These are phyloP conservation scores for Helicolenus hilgendorfi DNA, from an alignment of 2,797 vertebrate species.

Conservation along the genomic window DNA sequence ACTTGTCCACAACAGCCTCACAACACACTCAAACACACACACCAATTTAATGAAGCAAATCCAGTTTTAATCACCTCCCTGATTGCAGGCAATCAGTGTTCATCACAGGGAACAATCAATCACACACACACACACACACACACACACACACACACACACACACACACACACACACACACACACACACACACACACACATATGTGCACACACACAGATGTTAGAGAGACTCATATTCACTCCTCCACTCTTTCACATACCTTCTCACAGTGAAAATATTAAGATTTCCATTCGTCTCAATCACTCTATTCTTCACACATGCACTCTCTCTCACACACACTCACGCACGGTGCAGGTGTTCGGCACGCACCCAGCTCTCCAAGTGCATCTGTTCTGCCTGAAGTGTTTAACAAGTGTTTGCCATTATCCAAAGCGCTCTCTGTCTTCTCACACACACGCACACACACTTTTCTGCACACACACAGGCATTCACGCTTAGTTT, in stretches of 20 bases:
- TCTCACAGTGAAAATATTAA: not conserved
- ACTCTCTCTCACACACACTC: not conserved
- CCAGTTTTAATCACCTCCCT: slow-evolving; percentile 57
- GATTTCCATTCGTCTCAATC: not conserved
- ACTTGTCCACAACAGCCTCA: not conserved
- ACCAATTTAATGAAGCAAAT: slow-evolving; percentile 44
- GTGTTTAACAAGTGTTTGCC: slow-evolving; percentile 52
- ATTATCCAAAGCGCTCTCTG: slow-evolving; percentile 16
- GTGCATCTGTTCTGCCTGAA: slow-evolving; percentile 18
- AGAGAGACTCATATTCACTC: not conserved
- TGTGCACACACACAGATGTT: not conserved
- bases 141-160: not conserved
- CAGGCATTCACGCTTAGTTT: not conserved
- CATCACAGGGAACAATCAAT: slow-evolving; percentile 11
- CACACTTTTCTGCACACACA: not conserved
- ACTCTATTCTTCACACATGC: not conserved
- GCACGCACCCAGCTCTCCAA: not conserved
- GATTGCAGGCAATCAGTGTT: slow-evolving; percentile 61
- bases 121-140: not conserved
- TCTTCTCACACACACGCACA: not conserved
- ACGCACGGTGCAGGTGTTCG: slow-evolving; percentile 36
- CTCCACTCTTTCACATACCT: not conserved
- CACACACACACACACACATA: not conserved
- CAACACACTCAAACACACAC: not conserved
- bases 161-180: not conserved